These are phyloP conservation scores for Caenorhabditis macrosperma DNA, from an alignment of 2,888 invertebrate species.

Conservation along the genomic window DNA sequence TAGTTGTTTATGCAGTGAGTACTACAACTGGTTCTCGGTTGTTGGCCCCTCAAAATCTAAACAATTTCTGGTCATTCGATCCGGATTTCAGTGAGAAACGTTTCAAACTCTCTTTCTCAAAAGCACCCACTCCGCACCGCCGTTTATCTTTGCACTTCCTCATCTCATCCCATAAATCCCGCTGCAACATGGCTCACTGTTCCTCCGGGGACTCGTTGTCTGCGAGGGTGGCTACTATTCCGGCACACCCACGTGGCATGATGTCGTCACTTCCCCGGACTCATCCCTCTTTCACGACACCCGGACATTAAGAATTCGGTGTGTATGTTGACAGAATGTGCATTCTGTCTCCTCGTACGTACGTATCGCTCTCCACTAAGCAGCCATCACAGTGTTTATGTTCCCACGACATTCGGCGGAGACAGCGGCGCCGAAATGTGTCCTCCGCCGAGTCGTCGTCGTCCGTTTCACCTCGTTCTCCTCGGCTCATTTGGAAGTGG, in stretches of 20 bases:
- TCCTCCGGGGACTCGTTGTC: conserved; percentile 53
- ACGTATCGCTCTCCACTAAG: background rate
- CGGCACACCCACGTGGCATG: conserved; percentile 19
- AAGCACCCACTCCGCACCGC: background rate
- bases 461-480: conserved; percentile 21
- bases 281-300: background rate
- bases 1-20: conserved; percentile 43
- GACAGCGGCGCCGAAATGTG: conserved; percentile 1
- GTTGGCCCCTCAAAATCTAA: conserved; percentile 45
- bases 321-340: conserved; percentile 40
- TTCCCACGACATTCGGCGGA: conserved; percentile 26
- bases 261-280: conserved; percentile 16
- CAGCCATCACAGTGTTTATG: conserved; percentile 42
- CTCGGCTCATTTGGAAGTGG: conserved; percentile 18
- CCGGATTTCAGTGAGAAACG: background rate
- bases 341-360: conserved; percentile 24
- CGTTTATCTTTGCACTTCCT: conserved; percentile 32
- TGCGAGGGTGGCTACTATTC: conserved; percentile 33
- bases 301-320: conserved; percentile 38
- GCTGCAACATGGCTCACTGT: conserved; percentile 14
- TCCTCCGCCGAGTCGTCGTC: background rate
- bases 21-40: conserved; percentile 52
- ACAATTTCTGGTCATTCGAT: conserved; percentile 40
- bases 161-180: conserved; percentile 41
- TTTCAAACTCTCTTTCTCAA: conserved; percentile 10